Percentiles rank a stretch among this genome's conserved stretches.
phyloP scores from a whole-genome alignment of 2,797 vertebrate genomes.

The Lemur catta region DNA sequence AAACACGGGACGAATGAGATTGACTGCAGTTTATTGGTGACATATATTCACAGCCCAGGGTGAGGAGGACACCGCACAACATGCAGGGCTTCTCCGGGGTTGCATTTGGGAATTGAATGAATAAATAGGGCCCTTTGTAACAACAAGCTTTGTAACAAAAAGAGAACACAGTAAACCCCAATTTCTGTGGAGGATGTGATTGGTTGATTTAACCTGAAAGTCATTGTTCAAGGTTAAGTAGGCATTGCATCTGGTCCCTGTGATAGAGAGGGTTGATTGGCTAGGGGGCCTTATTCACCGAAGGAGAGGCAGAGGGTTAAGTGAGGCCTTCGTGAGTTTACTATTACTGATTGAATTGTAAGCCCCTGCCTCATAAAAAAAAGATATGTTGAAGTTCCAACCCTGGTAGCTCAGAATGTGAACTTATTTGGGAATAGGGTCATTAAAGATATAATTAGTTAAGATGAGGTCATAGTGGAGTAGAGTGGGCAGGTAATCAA shows the following conservation, averaged over 20 bases:
- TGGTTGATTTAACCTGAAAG: not conserved
- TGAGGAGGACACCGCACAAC: too few relatives aligned
- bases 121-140: not conserved
- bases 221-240: not conserved
- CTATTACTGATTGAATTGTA: not conserved
- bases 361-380: too few relatives aligned
- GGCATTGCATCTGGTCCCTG: not conserved
- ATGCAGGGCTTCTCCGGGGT: not conserved
- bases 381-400: not conserved
- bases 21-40: not conserved
- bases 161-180: not conserved
- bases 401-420: not conserved
- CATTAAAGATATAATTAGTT: not conserved
- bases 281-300: not conserved
- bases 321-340: not conserved
- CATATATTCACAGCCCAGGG: not conserved
- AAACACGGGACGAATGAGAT: not conserved
- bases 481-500: not conserved
- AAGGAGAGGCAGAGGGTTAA: not conserved
- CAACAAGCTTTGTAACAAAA: not conserved
- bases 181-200: not conserved
- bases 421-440: not conserved
- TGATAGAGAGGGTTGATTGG: not conserved
- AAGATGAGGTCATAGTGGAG: not conserved
- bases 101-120: not conserved